phyloP scores from a whole-genome alignment of 2,797 vertebrate genomes.

The Clarias fuscus region DNA sequence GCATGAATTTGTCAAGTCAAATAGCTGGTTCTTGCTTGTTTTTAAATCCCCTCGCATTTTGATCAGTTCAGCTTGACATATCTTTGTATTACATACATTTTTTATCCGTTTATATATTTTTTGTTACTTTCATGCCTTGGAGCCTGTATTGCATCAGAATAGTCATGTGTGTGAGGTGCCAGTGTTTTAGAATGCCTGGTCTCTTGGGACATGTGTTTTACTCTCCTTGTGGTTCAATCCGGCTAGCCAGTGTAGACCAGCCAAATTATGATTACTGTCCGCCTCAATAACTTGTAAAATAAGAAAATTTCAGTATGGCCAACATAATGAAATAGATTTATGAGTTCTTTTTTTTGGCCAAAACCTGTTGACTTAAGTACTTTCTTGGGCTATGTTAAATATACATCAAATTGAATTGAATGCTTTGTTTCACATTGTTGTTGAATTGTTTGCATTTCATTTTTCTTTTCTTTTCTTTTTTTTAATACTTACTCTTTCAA shows the following conservation, averaged over 20 bases:
- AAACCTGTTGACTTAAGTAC: too few relatives aligned
- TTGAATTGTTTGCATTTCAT: too few relatives aligned
- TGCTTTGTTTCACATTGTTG: too few relatives aligned
- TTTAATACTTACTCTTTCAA: too few relatives aligned
- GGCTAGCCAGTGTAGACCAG: not conserved
- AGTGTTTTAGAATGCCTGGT: not conserved
- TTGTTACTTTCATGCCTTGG: not conserved
- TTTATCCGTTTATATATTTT: not conserved
- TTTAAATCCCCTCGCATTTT: not conserved
- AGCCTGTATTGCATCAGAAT: not conserved
- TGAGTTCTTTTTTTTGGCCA: too few relatives aligned
- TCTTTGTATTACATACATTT: not conserved
- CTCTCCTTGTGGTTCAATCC: not conserved
- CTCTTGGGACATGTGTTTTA: not conserved
- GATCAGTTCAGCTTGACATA: not conserved
- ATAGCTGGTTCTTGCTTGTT: not conserved
- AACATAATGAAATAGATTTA: too few relatives aligned
- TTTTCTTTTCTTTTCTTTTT: too few relatives aligned
- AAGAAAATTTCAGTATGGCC: not conserved
- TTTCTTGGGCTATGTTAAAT: too few relatives aligned
- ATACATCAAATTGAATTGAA: too few relatives aligned
- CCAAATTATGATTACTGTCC: not conserved
- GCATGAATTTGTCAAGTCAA: not conserved
- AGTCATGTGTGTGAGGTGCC: not conserved
- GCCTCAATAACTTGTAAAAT: not conserved